Evolutionary conservation across 2,797 vertebrate species (phyloP), one percentile per base, ranked within the genome.

Genomic region (Pristis pectinata): DNA sequence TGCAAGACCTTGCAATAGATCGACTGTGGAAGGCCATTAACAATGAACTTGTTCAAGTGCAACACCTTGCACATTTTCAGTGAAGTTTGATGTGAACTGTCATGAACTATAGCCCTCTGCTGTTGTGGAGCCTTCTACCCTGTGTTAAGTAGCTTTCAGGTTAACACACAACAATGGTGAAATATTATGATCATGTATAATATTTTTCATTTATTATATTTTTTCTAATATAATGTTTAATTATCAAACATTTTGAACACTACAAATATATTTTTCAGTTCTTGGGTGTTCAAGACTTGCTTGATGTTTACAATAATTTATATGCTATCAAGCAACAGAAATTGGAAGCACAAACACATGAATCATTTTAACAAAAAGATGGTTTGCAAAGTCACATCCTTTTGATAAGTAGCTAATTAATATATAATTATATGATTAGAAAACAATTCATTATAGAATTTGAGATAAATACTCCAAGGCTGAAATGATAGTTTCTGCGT

Each of bases 261-360:
- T 61, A 89, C 1, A 64, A 37, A 59, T 37, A 17, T 91, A 91
- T 22, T 91, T 64, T 37, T 9, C 15, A 64, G n/a, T 64, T n/a
- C 17, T 64, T 89, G 30, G 30, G 30, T 89, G 5, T n/a, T 15
- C 56, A 61, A 59, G 30, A n/a, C 85, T 59, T 61, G 30, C 4
- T 6, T 89, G 59, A 34, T 61, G 61, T 61, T 91, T 91, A 61
- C 19, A 19, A 19, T 91, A 3, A 64, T 37, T 91, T 37, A 64
- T n/a, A 37, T 17, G 37, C 6, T n/a, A 64, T 22, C 15, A 22
- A 91, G 2, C 30, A 91, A 9, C 34, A 22, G 56, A 37, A 89
- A 91, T 91, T 91, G 59, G 87, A 91, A 91, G 64, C 64, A 34
- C 59, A 91, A 91, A 87, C 83, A 87, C 10, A 59, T 59, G 59